Percentiles rank a stretch among this genome's conserved stretches.
These are phyloP conservation scores for Dioctria linearis DNA, from an alignment of 2,888 invertebrate species.

Conservation along the genomic window DNA sequence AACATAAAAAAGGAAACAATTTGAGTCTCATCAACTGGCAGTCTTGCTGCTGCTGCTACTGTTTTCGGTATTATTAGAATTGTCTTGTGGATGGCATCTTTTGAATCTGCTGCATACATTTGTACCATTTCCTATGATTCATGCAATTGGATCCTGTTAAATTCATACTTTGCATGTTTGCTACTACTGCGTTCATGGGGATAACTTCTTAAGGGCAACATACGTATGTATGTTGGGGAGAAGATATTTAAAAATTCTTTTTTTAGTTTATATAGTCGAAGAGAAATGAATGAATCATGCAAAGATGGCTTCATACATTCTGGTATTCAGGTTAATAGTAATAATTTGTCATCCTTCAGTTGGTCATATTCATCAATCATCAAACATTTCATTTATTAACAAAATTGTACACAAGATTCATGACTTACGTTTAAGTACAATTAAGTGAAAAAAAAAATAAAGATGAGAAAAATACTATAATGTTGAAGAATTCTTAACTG, in stretches of 20 bases:
- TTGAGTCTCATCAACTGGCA: not conserved
- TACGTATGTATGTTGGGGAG: not conserved
- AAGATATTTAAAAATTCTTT: not conserved
- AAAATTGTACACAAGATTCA: too few relatives aligned
- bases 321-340: too few relatives aligned
- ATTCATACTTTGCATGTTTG: not conserved
- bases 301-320: not conserved
- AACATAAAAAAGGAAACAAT: not conserved
- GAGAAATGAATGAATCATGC: not conserved
- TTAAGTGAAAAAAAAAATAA: too few relatives aligned
- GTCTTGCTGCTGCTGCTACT: not conserved
- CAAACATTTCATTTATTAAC: too few relatives aligned
- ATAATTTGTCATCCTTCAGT: too few relatives aligned
- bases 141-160: slow-evolving; percentile 20
- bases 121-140: slow-evolving; percentile 25
- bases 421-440: too few relatives aligned
- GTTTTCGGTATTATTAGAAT: slow-evolving; percentile 30
- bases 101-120: not conserved
- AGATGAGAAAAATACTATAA: too few relatives aligned
- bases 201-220: slow-evolving; percentile 5
- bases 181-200: not conserved
- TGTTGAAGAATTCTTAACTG: too few relatives aligned
- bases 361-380: too few relatives aligned
- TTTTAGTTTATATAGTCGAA: not conserved
- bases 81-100: slow-evolving; percentile 19